Percentiles rank a stretch among this genome's conserved stretches.
phyloP scores from a whole-genome alignment of 2,888 invertebrate genomes.

The Ernsta delagoae region DNA sequence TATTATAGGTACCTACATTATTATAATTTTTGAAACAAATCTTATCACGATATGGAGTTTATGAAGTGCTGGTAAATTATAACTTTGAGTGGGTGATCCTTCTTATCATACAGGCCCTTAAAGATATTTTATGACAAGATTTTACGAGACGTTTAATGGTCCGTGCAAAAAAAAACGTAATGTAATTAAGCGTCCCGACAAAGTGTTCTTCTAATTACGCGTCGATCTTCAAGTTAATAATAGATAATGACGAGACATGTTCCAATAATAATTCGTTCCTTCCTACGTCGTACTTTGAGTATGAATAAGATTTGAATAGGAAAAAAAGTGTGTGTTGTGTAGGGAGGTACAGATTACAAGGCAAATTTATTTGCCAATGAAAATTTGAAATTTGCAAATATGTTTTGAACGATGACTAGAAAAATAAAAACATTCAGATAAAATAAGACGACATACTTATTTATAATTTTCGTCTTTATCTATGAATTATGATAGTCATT shows the following conservation, averaged over 20 bases:
- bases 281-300: constrained; percentile 51
- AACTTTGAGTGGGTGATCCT: not conserved
- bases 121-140: constrained; percentile 26
- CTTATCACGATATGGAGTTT: not conserved
- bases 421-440: no score
- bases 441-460: no score
- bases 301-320: constrained; percentile 23
- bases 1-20: no score
- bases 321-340: no score
- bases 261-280: constrained; percentile 72
- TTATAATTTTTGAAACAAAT: not conserved
- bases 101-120: constrained; percentile 14
- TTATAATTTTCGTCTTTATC: no score
- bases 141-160: constrained; percentile 32
- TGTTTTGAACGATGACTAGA: no score
- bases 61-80: not conserved
- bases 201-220: constrained; percentile 34
- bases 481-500: no score
- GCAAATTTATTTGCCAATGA: no score
- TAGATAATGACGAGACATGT: constrained; percentile 33
- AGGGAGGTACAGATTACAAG: no score
- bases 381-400: no score
- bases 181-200: constrained; percentile 33
- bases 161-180: constrained; percentile 36
- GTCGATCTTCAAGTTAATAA: constrained; percentile 34